phyloP scores from a whole-genome alignment of 2,113 vertebrate genomes.

The Ageneiosus marmoratus region DNA sequence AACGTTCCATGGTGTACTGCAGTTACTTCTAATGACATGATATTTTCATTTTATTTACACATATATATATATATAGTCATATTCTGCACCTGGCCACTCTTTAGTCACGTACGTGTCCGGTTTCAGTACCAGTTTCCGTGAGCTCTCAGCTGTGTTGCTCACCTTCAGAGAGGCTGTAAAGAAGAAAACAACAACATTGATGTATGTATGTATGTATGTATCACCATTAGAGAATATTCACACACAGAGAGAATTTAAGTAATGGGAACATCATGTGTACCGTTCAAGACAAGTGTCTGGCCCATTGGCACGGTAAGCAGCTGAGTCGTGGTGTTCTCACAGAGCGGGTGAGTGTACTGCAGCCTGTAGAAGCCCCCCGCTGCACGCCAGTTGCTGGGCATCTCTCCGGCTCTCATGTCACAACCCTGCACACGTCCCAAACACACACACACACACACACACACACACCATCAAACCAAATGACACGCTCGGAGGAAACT shows the following conservation, averaged over 20 bases:
- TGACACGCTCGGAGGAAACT: neutral
- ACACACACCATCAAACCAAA: neutral
- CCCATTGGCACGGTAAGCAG: conserved; percentile 86
- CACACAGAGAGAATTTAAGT: neutral
- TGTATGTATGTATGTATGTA: too few relatives aligned
- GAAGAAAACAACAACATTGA: conserved; percentile 34
- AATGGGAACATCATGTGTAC: conserved; percentile 63
- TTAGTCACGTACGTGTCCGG: conserved; percentile 75
- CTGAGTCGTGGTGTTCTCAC: conserved; percentile 74
- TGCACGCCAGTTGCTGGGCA: conserved; percentile 85
- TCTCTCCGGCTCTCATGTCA: conserved; percentile 64
- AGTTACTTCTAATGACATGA: neutral
- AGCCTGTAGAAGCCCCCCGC: conserved; percentile 76
- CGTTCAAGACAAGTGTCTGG: conserved; percentile 80
- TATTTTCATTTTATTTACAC: neutral
- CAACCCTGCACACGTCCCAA: conserved; percentile 58
- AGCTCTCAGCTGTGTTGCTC: conserved; percentile 68
- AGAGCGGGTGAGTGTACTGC: conserved; percentile 84
- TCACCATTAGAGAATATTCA: conserved; percentile 6
- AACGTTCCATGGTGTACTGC: neutral
- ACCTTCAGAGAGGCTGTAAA: conserved; percentile 83
- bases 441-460: conserved; percentile 22
- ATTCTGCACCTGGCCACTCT: conserved; percentile 74
- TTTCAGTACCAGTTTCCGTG: conserved; percentile 80
- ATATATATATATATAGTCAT: too few relatives aligned